Conservation (phyloP, 2,888 invertebrate species). For the Leptinotarsa haldemani region DNA sequence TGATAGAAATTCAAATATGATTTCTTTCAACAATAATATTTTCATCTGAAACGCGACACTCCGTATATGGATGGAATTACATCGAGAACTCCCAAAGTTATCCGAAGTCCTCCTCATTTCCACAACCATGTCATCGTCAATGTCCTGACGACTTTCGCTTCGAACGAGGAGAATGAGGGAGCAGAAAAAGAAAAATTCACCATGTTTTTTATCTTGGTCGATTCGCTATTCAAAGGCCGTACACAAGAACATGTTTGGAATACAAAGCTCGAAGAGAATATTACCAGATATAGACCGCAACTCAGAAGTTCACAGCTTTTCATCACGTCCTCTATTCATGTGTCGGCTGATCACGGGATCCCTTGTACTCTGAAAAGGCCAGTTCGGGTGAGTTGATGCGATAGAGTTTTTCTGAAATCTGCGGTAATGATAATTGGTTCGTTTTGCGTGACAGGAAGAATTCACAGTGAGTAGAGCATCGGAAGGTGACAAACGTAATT, state of each 20-base stretch:
- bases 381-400: background rate
- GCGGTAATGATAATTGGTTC: no score
- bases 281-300: slow-evolving; percentile 56
- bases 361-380: slow-evolving; percentile 22
- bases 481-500: no score
- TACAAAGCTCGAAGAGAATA: slow-evolving; percentile 52
- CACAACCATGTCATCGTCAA: slow-evolving; percentile 9
- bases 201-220: slow-evolving; percentile 53
- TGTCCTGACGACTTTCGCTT: slow-evolving; percentile 4
- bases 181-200: slow-evolving; percentile 52
- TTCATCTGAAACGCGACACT: no score
- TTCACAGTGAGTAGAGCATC: no score
- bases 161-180: slow-evolving; percentile 28
- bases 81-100: slow-evolving; percentile 23
- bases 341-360: slow-evolving; percentile 43
- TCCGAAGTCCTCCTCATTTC: slow-evolving; percentile 22
- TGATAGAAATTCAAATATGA: no score
- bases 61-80: slow-evolving; percentile 18
- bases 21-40: no score
- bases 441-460: no score
- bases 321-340: slow-evolving; percentile 53
- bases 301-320: slow-evolving; percentile 42
- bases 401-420: no score
- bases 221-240: slow-evolving; percentile 57
- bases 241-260: slow-evolving; percentile 54